Evolutionary conservation across 2,888 invertebrate species (phyloP).

Genomic region (Molanna angustata): DNA sequence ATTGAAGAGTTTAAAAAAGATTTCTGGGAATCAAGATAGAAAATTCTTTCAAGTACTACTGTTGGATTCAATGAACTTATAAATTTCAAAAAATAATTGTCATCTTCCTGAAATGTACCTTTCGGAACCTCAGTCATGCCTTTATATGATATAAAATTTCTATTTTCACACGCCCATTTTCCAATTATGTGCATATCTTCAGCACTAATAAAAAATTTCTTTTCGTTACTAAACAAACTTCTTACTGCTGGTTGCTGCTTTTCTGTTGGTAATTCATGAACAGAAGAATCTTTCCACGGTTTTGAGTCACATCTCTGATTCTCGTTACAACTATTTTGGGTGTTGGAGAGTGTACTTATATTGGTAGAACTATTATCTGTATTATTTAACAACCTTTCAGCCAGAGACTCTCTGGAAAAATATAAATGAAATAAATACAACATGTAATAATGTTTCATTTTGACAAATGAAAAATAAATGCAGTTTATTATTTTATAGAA

Average conservation of each 20-base stretch:
- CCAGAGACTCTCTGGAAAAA: too few species aligned
- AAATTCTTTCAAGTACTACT: conserved; percentile 14
- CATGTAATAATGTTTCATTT: too few species aligned
- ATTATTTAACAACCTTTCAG: too few species aligned
- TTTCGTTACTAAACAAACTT: neutral
- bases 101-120: conserved; percentile 20
- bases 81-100: conserved; percentile 17
- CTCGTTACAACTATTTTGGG: too few species aligned
- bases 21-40: conserved; percentile 8
- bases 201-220: conserved; percentile 5
- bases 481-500: too few species aligned
- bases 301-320: too few species aligned
- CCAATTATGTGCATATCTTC: conserved; percentile 16
- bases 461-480: too few species aligned
- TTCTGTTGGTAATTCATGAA: too few species aligned
- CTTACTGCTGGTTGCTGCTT: conserved; percentile 1
- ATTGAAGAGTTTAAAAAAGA: neutral
- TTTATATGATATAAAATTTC: conserved; percentile 18
- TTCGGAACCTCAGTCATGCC: conserved; percentile 19
- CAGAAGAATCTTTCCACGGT: too few species aligned
- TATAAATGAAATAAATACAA: too few species aligned
- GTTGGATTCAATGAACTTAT: conserved; percentile 18
- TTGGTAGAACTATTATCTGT: too few species aligned
- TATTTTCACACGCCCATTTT: conserved; percentile 18
- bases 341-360: too few species aligned